Evolutionary conservation across 2,888 invertebrate genomes (phyloP).

Genomic region (Platycnemis pennipes): DNA sequence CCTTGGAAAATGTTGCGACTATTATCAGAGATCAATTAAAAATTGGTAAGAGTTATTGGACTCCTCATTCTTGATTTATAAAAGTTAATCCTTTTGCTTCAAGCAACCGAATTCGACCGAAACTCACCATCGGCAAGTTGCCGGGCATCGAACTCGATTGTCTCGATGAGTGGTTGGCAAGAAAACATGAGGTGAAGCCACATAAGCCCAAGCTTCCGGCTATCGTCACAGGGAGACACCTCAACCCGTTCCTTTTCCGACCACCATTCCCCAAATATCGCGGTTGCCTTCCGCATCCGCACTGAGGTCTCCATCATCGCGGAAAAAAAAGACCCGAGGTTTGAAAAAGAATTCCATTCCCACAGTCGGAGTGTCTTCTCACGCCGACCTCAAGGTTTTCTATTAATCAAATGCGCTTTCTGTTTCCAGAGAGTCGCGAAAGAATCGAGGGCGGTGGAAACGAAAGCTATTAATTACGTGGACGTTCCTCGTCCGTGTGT

Average conservation of each 20-base stretch:
- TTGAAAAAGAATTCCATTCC: conserved; percentile 54
- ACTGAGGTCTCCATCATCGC: background rate
- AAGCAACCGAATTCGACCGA: too few relatives aligned
- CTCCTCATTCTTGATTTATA: too few relatives aligned
- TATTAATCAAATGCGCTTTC: conserved; percentile 65
- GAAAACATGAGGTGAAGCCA: background rate
- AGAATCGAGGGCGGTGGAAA: conserved; percentile 55
- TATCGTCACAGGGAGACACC: background rate
- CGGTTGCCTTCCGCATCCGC: conserved; percentile 10
- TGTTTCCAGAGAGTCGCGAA: conserved; percentile 35
- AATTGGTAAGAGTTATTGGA: too few relatives aligned
- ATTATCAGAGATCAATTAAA: too few relatives aligned
- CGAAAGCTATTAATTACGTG: conserved; percentile 63
- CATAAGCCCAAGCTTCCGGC: background rate
- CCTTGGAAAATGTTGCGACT: too few relatives aligned
- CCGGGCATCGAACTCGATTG: too few relatives aligned
- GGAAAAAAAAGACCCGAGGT: conserved; percentile 37
- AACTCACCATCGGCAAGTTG: background rate
- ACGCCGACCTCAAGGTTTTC: conserved; percentile 60
- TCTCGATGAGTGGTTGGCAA: background rate
- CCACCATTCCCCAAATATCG: background rate
- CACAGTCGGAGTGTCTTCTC: conserved; percentile 42
- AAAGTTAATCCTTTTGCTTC: too few relatives aligned
- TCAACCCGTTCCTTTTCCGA: background rate
- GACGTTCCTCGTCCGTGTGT: background rate